Conservation (phyloP, 2,797 vertebrate species). For the Tauraco hartlaubi region DNA sequence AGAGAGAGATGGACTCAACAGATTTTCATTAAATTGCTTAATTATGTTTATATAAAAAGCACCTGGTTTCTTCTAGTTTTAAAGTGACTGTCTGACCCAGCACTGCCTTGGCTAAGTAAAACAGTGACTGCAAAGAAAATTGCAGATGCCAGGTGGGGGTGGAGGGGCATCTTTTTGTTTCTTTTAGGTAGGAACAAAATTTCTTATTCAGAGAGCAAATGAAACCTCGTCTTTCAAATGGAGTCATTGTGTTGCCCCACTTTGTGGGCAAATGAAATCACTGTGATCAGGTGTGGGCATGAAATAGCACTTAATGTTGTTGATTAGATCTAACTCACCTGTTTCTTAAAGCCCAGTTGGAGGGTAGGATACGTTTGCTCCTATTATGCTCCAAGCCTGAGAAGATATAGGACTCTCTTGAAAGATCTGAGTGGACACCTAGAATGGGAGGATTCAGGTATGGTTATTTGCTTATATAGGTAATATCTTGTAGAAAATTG, state of each 20-base stretch:
- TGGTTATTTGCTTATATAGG: neutral
- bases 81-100: constrained; percentile 61
- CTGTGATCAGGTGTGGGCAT: neutral
- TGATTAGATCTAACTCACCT: neutral
- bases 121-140: constrained; percentile 60
- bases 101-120: constrained; percentile 51
- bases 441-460: neutral
- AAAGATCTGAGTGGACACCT: neutral
- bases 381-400: accelerated
- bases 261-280: neutral
- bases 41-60: constrained; percentile 78
- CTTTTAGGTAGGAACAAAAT: constrained; percentile 17
- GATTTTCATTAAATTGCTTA: constrained; percentile 79
- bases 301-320: neutral
- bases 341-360: neutral
- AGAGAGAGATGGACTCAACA: constrained; percentile 71
- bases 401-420: accelerated
- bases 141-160: neutral
- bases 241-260: neutral
- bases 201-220: neutral
- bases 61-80: constrained; percentile 74
- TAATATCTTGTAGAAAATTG: neutral
- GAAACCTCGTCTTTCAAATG: neutral
- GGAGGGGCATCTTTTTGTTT: neutral
- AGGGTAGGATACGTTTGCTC: accelerated